phyloP scores from a whole-genome alignment of 2,888 invertebrate species.

The Petrophora chlorosata region DNA sequence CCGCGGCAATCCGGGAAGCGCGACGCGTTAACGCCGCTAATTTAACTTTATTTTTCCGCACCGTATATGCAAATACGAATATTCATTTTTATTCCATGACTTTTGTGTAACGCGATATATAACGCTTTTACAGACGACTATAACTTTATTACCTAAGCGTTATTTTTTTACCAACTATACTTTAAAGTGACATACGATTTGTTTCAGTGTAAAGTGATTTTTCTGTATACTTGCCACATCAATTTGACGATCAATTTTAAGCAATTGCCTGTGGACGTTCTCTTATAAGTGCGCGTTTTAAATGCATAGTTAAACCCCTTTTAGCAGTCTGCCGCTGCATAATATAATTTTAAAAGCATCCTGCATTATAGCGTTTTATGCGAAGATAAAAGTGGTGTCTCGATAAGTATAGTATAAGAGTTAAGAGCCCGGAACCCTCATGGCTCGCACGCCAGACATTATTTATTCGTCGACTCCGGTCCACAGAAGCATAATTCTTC shows the following conservation, averaged over 20 bases:
- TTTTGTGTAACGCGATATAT: conserved; percentile 16
- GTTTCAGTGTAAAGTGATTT: too few relatives aligned
- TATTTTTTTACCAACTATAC: too few relatives aligned
- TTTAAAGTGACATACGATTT: too few relatives aligned
- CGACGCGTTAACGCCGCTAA: conserved; percentile 68
- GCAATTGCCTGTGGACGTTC: conserved; percentile 34
- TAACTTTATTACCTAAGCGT: too few relatives aligned
- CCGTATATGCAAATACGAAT: conserved; percentile 44
- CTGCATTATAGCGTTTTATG: conserved; percentile 67
- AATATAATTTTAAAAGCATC: conserved; percentile 67
- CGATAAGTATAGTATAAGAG: conserved; percentile 73
- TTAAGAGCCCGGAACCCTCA: conserved; percentile 45
- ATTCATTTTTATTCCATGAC: neutral
- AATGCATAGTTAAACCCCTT: conserved; percentile 45
- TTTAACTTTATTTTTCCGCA: conserved; percentile 65
- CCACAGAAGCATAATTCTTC: conserved; percentile 48
- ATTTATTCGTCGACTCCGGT: conserved; percentile 54
- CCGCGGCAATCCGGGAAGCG: conserved; percentile 58
- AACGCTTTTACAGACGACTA: conserved; percentile 35
- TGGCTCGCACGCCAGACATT: conserved; percentile 47
- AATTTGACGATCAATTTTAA: conserved; percentile 22
- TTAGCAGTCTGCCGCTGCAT: conserved; percentile 44
- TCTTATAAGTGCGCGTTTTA: conserved; percentile 39
- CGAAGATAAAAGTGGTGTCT: conserved; percentile 68
- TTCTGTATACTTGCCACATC: conserved; percentile 10